Evolutionary conservation across 2,888 invertebrate species (phyloP), one percentile per base, ranked within the genome.

Genomic region (Deilephila porcellus): DNA sequence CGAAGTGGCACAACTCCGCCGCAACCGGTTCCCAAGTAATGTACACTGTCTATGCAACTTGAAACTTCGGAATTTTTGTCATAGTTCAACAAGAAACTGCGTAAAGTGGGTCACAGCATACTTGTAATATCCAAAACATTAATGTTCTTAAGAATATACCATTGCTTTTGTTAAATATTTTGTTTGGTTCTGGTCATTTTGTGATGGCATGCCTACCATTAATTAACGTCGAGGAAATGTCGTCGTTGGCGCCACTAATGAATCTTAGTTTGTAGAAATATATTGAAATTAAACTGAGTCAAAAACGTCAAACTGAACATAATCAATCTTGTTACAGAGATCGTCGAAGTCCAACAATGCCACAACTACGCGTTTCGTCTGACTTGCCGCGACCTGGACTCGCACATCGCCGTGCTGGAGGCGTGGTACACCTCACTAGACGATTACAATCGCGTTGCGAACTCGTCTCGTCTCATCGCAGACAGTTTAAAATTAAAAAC

Each of bases 361-460:
- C 93, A 96, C 87, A 95, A 95, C 83, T 95, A 92, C 85, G 94
- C 95, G 82, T 95, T 96, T 82, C 93, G 96, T 32, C 89, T 96
- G 67, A 96, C 96, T 5, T 96, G 96, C 81, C 95, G 96, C 52
- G 95, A 95, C 76, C 87, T 96, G 77, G 95, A 96, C 86, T 95
- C 96, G 3, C 95, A 96, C 84, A 95, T 96, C 75, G 96, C 96
- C 60, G 93, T 96, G 56, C 87, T 96, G 80, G 96, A 96, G 82
- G 96, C 95, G n/a, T 95, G 95, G 89, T 96, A 96, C 86, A 93
- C 94, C 75, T 84, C 93, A 63, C 70, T 81, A 74, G 88, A 90
- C 71, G 86, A 93, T 76, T 89, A 90, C 92, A 83, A 85, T 79
- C 86, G 75, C 60, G 77, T 81, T 90, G 75, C 80, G 37, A 90